Base-by-base conservation (phyloP, 2,888 invertebrate species). In the Spodoptera exigua region DNA sequence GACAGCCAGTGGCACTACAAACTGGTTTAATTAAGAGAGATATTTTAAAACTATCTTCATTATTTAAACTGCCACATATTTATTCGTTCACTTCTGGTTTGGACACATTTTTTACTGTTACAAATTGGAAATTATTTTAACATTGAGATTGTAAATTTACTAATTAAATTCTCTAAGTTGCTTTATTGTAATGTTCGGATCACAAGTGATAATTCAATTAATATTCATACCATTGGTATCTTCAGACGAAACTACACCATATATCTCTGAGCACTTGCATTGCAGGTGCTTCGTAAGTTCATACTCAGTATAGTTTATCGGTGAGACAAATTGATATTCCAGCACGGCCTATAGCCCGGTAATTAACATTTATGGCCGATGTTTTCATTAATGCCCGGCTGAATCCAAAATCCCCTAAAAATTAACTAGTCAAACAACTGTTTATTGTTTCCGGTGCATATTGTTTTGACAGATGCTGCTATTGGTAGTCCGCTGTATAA, bases 381-480 rank as follows among this genome's bases (percentile, higher is more conserved):
- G 59, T 75, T 70, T 72, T 72, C 72, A 76, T 76, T 76, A 76
- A 64, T 70, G 54, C 57, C 51, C 67, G 21, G 56, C 55, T 70
- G 37, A 71, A 63, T 58, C 65, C 72, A 64, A 60, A 68, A 81
- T 74, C 62, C 70, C 72, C 70, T 74, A 78, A 74, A 81, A 76
- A 80, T 79, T 74, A 74, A 81, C 81, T 82, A 83, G 79, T 82
- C 79, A 78, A 80, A 75, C 79, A 75, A 81, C 78, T 76, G 83
- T 88, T 90, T 89, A 91, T 90, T 86, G 86, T 90, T 90, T 91
- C 90, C 90, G 83, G 83, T 81, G 81, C 74, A 79, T 84, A 82
- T 83, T 89, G 89, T 91, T 91, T 87, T 91, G 91, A 90, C 92
- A 92, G 89, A 90, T 91, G 91, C 85, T 80, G 80, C 70, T 67